These are phyloP conservation scores for Habroteleia sp. DNA, from an alignment of 2,888 invertebrate species.

Conservation along the genomic window DNA sequence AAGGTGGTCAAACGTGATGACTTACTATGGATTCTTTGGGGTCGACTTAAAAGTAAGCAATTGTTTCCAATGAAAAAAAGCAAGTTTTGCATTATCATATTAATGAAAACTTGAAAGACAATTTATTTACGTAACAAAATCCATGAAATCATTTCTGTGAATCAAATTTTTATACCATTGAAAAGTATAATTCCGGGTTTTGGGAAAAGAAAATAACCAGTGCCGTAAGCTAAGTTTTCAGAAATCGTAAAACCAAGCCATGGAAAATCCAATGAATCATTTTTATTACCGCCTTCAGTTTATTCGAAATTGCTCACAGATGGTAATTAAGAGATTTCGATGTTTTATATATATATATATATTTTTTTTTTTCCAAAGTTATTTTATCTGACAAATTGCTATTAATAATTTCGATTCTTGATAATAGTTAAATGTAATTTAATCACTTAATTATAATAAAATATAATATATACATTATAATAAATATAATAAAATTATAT, in stretches of 20 bases:
- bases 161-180: constrained; percentile 6
- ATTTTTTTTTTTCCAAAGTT: constrained; percentile 5
- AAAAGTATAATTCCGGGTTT: constrained; percentile 20
- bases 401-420: too few relatives aligned
- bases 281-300: constrained; percentile 40
- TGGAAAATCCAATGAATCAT: constrained; percentile 45
- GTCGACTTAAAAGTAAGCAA: constrained; percentile 17
- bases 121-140: constrained; percentile 11
- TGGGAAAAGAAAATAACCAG: constrained; percentile 17
- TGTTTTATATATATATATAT: not conserved
- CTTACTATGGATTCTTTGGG: constrained; percentile 7
- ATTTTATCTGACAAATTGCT: too few relatives aligned
- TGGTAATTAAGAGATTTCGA: constrained; percentile 18
- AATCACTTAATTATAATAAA: too few relatives aligned
- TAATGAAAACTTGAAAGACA: constrained; percentile 8
- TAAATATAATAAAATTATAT: too few relatives aligned
- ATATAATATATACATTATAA: too few relatives aligned
- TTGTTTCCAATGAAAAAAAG: too few relatives aligned
- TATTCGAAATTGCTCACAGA: constrained; percentile 29
- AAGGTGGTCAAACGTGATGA: too few relatives aligned
- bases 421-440: too few relatives aligned
- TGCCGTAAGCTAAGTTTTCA: constrained; percentile 33
- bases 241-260: constrained; percentile 44
- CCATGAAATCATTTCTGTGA: constrained; percentile 10
- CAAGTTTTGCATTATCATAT: constrained; percentile 14